Base-by-base conservation (phyloP, 2,888 invertebrate genomes). In the Sphaerophoria rueppellii region DNA sequence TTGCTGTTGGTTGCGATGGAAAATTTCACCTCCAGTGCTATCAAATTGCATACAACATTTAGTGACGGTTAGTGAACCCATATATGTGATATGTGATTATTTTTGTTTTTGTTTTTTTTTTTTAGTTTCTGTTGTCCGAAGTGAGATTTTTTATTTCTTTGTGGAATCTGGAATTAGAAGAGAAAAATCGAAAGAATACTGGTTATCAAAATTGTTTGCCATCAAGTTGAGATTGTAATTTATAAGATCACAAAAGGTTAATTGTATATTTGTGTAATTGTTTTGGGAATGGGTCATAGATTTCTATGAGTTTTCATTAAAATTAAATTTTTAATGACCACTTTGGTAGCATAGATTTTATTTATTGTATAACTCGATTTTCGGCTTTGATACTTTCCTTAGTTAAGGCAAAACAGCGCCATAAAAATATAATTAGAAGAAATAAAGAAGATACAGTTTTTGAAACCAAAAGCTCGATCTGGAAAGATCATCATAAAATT, bases 21-120 rank as follows among this genome's bases (percentile, higher is more conserved):
- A 75, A 79, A 75, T 79, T 79, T 83, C 83, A 83, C 80, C 78
- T 78, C 58, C 70, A 37, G 83, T 78, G 67, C 61, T 71, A 83
- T 79, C 70, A 55, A 71, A 71, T 79, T 75, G 65, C 74, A 55
- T 75, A 65, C 65, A 72, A 70, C 55, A 58, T 73, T 65, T 61
- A 73, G 73, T 34, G 63, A 76, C 71, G 81, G 85, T 86, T 73
- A 81, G 69, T 77, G 85, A 69, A 77, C 81, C 82, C 73, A 78
- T 74, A 58, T 52, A 52, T 60, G 24, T 43, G 40, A 24, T 9
- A 24, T 60, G 40, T 70, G 69, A 9, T 4, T 43, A 72, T 60
- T 24, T 24, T 24, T 24, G 60, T 52, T 65, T 67, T 71, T 71
- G 43, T 6, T 67, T 67, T 71, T 72, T 32, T 37, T 37, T 37